Percentiles rank a stretch among this genome's conserved stretches.
Evolutionary conservation across 2,888 invertebrate species (phyloP).

Genomic region (Lepidochrysops patricia): DNA sequence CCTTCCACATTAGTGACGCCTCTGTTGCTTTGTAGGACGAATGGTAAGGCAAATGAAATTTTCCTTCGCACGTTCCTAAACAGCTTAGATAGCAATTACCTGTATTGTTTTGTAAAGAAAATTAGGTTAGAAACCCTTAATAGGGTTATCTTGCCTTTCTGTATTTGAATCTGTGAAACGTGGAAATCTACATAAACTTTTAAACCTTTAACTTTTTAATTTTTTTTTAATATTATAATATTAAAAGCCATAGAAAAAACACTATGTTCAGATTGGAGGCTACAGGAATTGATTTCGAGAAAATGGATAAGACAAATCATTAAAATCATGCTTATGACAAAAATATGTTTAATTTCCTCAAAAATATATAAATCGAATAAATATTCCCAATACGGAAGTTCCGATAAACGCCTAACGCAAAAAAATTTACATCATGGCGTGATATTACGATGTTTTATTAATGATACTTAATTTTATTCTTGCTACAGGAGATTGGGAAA

Average conservation of each 20-base stretch:
- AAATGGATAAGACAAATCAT: no score
- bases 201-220: no score
- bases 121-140: not conserved
- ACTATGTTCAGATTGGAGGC: no score
- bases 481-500: slow-evolving; percentile 11
- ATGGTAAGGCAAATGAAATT: not conserved
- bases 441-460: not conserved
- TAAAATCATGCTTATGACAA: no score
- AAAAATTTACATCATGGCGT: slow-evolving; percentile 11
- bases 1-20: not conserved
- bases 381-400: slow-evolving; percentile 5
- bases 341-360: not conserved
- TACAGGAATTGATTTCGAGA: no score
- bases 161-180: no score
- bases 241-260: no score
- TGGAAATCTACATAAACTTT: no score
- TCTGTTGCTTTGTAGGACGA: not conserved
- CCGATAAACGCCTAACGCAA: not conserved
- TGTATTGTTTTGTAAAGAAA: not conserved
- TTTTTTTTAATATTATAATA: not conserved
- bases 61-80: not conserved
- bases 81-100: not conserved
- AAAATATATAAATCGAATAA: not conserved
- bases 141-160: no score
- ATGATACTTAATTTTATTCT: slow-evolving; percentile 13